Evolutionary conservation across 2,797 vertebrate genomes (phyloP), one percentile per base, ranked within the genome.

Genomic region (Falco concolor): DNA sequence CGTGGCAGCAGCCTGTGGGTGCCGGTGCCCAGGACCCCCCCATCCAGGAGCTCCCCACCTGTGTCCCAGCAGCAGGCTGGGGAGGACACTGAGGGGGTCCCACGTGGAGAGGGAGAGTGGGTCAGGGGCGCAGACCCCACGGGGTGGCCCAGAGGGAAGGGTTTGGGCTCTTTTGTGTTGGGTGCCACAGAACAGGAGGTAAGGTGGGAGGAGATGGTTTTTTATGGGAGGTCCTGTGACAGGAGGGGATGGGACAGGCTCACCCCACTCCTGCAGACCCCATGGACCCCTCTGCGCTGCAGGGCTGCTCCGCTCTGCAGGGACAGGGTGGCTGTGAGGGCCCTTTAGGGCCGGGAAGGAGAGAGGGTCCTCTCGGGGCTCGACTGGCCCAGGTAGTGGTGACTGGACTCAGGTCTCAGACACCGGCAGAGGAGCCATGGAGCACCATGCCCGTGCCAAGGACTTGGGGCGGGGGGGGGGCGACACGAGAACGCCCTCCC

Each of bases 361-460:
- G 53, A 50, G 23, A 36, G 22, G 16, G 9, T 13, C 14, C 6
- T 57, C 52, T 24, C 17, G 59, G 36, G 23, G 8, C 34, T 68
- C 2, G 0, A 72, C 9, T 40, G 28, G 40, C 12, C 7, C 38
- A 32, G 61, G 42, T 80, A 28, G 28, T 2, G 10, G 20, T 65
- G 54, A 18, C 30, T 5, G 44, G 38, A 57, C 44, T 34, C 7
- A 4, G 21, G 32, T 34, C 53, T 64, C 0, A 1, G 63, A 13
- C 13, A 30, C n/a, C 6, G 3, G 20, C 53, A 82, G 53, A 49
- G 61, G 27, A 75, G 25, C 14, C 0, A 0, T 13, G 40, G 25
- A 24, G 16, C 19, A 8, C 47, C 2, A 0, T 11, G 53, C 13
- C 7, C 4, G 3, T 12, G 9, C 8, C 0, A 2, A 22, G 18